Evolutionary conservation across 2,888 invertebrate genomes (phyloP).

Genomic region (Pediacus dermestoides): DNA sequence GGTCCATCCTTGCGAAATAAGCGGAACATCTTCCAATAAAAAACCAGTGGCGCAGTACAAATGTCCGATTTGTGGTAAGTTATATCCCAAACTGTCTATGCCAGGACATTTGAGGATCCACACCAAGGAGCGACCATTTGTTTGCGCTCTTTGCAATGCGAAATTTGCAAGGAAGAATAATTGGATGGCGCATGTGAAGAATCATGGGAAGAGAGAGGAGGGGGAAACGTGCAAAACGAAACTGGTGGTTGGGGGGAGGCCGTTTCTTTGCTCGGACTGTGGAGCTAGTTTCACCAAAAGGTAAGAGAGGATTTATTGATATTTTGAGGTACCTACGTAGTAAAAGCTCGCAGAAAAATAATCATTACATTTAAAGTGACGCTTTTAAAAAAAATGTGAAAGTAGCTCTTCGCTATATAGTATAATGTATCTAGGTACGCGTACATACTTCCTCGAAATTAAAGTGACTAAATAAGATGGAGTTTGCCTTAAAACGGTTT

Average conservation of each 20-base stretch:
- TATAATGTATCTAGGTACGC: too few species aligned
- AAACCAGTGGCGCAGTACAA: constrained; percentile 52
- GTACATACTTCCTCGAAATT: too few species aligned
- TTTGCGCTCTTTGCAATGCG: constrained; percentile 60
- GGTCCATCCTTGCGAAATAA: constrained; percentile 37
- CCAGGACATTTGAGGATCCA: constrained; percentile 69
- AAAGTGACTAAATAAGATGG: too few species aligned
- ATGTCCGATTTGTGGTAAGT: constrained; percentile 67
- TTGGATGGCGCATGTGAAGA: constrained; percentile 59
- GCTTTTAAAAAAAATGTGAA: too few species aligned
- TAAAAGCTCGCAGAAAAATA: too few species aligned
- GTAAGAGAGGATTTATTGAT: too few species aligned
- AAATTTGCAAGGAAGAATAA: constrained; percentile 67
- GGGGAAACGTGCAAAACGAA: constrained; percentile 18
- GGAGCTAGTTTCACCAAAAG: constrained; percentile 51
- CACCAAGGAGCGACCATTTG: constrained; percentile 69
- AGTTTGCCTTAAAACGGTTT: too few species aligned
- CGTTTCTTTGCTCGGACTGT: constrained; percentile 50
- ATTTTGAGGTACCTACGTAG: too few species aligned
- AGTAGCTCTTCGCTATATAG: too few species aligned
- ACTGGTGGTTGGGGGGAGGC: constrained; percentile 26
- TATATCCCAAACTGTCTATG: constrained; percentile 63
- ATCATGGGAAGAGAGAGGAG: constrained; percentile 37
- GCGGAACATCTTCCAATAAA: too few species aligned
- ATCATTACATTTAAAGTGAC: too few species aligned